Evolutionary conservation across 2,797 vertebrate species (phyloP), one percentile per base, ranked within the genome.

Genomic region (Molossus alvarezi): DNA sequence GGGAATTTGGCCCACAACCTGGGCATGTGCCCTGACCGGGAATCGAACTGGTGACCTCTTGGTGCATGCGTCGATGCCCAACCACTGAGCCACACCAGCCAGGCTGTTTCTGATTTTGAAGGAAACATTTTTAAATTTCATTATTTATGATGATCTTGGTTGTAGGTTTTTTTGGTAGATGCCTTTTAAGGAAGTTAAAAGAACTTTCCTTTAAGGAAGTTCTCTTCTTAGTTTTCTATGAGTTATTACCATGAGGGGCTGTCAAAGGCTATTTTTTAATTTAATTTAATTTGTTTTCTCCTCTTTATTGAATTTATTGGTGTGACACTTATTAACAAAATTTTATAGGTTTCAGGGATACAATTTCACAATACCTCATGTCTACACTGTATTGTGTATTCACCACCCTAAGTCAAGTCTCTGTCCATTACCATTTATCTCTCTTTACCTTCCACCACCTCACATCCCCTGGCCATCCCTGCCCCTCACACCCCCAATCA

Each of bases 101-200:
- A 37, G 86, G 14, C 13, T 51, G 11, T 57, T 76, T 85, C 83
- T 93, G 10, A 73, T n/a, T 93, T 73, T 69, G 84, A 29, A 91
- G 55, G 27, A 57, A 53, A 58, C 62, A 88, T 81, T 93, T 75
- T 67, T 86, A 64, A 93, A 23, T 82, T 90, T 95, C 12, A 58
- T 81, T 82, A 41, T n/a, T 77, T 41, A 90, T 15, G 60, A n/a
- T 76, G 29, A 55, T 53, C 90, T 51, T 90, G 92, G 64, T 20
- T 76, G 0, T 58, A 55, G 51, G 6, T 33, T 81, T 79, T 64
- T 64, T 64, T 84, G 55, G 72, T 48, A 73, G 33, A 53, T 84
- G 51, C 8, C 51, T 88, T 95, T 88, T 81, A 92, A 87, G 14
- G 8, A 45, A 45, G 41, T 45, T 45, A 45, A 45, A 45, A 45